Conservation (phyloP, 2,797 vertebrate genomes). For the Nyctibius grandis region DNA sequence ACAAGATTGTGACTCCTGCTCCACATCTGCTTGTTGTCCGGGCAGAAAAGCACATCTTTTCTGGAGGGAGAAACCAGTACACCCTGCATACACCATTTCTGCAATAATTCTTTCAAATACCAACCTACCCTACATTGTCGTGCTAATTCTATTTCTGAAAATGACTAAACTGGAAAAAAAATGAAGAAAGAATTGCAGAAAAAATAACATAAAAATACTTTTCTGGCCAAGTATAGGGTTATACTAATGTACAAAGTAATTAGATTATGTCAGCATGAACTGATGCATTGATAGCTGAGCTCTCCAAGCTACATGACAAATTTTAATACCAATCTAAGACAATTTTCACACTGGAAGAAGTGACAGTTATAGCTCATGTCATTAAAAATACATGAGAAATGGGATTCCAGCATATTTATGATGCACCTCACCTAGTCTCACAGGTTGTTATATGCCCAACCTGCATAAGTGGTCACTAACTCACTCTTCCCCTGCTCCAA, state of each 20-base stretch:
- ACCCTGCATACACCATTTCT: neutral
- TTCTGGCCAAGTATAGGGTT: neutral
- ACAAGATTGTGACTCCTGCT: neutral
- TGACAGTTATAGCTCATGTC: neutral
- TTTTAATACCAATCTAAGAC: neutral
- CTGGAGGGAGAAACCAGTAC: no score
- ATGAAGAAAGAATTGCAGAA: neutral
- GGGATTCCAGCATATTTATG: neutral
- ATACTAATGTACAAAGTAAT: neutral
- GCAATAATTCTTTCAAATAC: neutral
- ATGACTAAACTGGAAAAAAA: neutral
- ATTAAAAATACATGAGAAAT: neutral
- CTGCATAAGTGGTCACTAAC: rapidly evolving
- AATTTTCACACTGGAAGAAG: neutral
- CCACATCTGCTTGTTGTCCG: neutral
- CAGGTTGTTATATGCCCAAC: no score
- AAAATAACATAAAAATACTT: neutral
- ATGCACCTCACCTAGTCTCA: rapidly evolving
- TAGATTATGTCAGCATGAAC: neutral
- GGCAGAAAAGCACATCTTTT: neutral
- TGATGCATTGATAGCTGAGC: neutral
- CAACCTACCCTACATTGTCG: neutral
- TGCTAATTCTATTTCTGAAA: no score
- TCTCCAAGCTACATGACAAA: neutral
- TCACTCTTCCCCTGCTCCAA: neutral